Evolutionary conservation across 2,888 invertebrate genomes (phyloP).

Genomic region (Rhingia rostrata): DNA sequence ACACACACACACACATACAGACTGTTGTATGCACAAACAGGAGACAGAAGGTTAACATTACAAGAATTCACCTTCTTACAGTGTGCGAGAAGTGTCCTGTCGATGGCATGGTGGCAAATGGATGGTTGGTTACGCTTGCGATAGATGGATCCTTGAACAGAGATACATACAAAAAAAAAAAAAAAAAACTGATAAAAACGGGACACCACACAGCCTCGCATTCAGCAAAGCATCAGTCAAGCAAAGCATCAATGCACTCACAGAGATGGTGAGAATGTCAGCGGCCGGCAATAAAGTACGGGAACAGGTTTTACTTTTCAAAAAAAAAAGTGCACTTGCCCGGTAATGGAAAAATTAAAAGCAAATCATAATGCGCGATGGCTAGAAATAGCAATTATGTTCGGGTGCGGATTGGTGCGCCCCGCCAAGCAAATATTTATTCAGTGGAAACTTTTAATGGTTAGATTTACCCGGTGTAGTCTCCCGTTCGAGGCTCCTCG

Average conservation of each 20-base stretch:
- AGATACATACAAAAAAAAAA: constrained; percentile 21
- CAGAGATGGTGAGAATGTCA: constrained; percentile 30
- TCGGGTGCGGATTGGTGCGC: constrained; percentile 32
- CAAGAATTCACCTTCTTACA: constrained; percentile 13
- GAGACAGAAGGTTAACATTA: constrained; percentile 57
- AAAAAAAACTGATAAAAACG: too few relatives aligned
- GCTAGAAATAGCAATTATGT: constrained; percentile 37
- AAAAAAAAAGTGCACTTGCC: constrained; percentile 54
- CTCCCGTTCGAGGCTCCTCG: too few relatives aligned
- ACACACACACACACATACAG: constrained; percentile 20
- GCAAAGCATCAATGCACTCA: neutral
- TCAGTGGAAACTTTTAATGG: constrained; percentile 63
- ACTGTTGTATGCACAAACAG: constrained; percentile 3
- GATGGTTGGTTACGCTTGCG: constrained; percentile 3
- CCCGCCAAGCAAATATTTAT: constrained; percentile 50
- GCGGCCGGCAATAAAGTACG: constrained; percentile 33
- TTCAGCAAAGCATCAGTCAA: constrained; percentile 11
- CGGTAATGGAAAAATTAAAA: constrained; percentile 61
- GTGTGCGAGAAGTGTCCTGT: neutral
- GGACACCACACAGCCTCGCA: neutral
- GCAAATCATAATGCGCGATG: constrained; percentile 44
- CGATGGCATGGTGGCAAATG: constrained; percentile 1
- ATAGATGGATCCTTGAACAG: constrained; percentile 41
- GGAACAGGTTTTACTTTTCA: constrained; percentile 36
- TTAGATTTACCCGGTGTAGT: neutral